Evolutionary conservation across 2,113 vertebrate species (phyloP), one percentile per base, ranked within the genome.

Genomic region (Trogon melanurus): DNA sequence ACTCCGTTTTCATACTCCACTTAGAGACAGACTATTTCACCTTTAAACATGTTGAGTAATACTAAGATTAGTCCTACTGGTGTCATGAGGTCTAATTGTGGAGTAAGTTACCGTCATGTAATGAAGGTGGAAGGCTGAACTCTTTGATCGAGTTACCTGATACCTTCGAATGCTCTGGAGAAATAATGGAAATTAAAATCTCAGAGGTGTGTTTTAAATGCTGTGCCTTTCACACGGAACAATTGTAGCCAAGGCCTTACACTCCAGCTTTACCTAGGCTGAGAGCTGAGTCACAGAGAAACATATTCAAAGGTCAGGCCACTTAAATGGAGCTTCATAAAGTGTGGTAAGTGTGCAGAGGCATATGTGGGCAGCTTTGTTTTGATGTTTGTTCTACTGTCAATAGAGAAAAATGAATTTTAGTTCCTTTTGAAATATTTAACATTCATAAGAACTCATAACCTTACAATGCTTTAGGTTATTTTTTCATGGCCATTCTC

Each of bases 31-130:
- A 92, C 93, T 94, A 88, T 84, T 93, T 86, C 50, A 54, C 65
- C 45, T 79, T 91, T 93, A 87, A 91, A 79, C 22, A 44, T 6
- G 16, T 65, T 69, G 83, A 79, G 61, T 69, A 72, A 78, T 84
- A 41, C 83, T 57, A 29, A 89, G 61, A 93, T 97, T 92, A 94
- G 69, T 79, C 88, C 72, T 34, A 16, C 50, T 95, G 73, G 87
- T 81, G 88, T 94, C 73, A 85, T 7, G 8, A 66, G 83, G 58
- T 72, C 65, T 87, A 79, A 3, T 44, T 87, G 30, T 88, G 73
- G 76, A 7, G 21, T 72, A 72, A 81, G 27, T 54, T 84, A 29
- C 66, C 25, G 25, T 89, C 88, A 69, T 38, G 54, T 50, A 89
- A 29, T 23, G 69, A 58, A 79, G 61, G 80, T 34, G n/a, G 83